phyloP scores from a whole-genome alignment of 1,140 invertebrate species.

The Neuroterus valhalla region DNA sequence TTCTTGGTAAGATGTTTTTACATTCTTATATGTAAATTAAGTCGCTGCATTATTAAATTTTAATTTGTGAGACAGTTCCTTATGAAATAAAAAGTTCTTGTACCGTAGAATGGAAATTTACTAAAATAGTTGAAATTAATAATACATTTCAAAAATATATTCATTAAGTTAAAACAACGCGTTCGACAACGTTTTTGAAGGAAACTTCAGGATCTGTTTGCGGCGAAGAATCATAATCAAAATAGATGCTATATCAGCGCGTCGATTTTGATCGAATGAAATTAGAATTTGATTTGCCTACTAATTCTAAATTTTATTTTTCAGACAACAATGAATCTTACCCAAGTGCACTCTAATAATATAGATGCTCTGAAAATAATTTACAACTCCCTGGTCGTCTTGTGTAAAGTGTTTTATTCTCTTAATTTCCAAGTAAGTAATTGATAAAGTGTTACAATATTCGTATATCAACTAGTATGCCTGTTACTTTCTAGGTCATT shows the following conservation, averaged over 20 bases:
- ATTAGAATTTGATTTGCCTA: conserved; percentile 28
- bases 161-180: no score
- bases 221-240: no score
- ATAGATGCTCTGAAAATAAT: conserved; percentile 89
- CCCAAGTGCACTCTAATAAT: conserved; percentile 86
- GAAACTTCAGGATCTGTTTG: no score
- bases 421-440: conserved; percentile 90
- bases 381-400: conserved; percentile 90
- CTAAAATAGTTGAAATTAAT: no score
- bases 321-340: conserved; percentile 90
- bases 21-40: conserved; percentile 31
- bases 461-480: not conserved
- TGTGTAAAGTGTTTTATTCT: conserved; percentile 98
- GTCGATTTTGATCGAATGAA: not conserved
- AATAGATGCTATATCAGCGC: not conserved
- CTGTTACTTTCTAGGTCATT: no score
- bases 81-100: no score
- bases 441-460: conserved; percentile 26
- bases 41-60: no score
- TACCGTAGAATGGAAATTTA: no score
- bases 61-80: no score
- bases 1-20: conserved; percentile 81
- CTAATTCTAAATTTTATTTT: conserved; percentile 40
- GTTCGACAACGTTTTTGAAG: no score
- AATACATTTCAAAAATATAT: no score